Percentiles rank a stretch among this genome's conserved stretches.
These are phyloP conservation scores for Lagopus muta DNA, from an alignment of 2,113 vertebrate species.

Conservation along the genomic window DNA sequence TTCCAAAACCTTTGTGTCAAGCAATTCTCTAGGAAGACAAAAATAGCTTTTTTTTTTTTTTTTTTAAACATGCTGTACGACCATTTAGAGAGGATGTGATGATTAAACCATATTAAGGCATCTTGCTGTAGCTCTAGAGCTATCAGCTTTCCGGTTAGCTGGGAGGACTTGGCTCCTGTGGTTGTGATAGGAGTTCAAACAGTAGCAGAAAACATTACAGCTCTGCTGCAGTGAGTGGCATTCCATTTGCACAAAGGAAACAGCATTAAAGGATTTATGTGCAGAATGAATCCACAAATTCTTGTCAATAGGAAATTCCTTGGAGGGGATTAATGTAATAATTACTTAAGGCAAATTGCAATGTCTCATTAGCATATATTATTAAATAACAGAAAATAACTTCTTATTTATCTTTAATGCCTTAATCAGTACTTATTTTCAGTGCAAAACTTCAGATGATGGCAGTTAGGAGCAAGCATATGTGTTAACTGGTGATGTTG, in stretches of 20 bases:
- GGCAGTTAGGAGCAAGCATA: background rate
- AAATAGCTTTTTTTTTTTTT: background rate
- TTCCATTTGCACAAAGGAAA: constrained; percentile 11
- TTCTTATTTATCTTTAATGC: background rate
- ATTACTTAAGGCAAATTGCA: background rate
- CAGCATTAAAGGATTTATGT: background rate
- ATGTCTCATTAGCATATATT: background rate
- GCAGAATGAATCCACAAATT: background rate
- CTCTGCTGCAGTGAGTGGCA: background rate
- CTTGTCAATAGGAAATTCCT: background rate
- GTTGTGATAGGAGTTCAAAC: background rate
- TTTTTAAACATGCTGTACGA: background rate
- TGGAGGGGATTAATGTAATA: background rate
- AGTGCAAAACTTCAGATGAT: background rate
- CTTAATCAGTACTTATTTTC: accelerated
- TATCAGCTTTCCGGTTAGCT: background rate
- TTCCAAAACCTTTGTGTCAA: constrained; percentile 50
- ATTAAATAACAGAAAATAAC: background rate
- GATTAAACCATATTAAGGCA: constrained; percentile 69
- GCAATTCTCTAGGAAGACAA: background rate
- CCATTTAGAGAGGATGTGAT: constrained; percentile 30
- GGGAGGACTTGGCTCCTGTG: background rate
- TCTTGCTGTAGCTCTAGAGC: background rate
- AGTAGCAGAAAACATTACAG: constrained; percentile 2
- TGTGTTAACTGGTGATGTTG: background rate